Conservation (phyloP, 2,797 vertebrate genomes). For the Agapornis canus region DNA sequence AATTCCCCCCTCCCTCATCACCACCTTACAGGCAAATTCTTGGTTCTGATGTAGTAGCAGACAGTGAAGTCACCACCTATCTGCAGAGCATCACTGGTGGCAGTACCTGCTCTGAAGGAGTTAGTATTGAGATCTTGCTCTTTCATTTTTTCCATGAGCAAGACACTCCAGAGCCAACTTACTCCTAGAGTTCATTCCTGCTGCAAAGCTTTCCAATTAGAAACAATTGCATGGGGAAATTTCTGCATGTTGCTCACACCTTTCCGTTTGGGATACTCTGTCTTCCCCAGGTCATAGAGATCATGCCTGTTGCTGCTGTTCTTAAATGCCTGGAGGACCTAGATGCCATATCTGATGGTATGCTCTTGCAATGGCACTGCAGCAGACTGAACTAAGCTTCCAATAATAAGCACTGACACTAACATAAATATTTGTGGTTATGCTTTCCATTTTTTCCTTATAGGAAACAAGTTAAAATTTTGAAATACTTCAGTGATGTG, state of each 20-base stretch:
- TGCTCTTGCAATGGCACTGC: slow-evolving; percentile 29
- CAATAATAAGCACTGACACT: slow-evolving; percentile 77
- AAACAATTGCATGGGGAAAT: neutral
- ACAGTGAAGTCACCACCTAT: neutral
- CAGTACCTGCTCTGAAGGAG: slow-evolving; percentile 19
- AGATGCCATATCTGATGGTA: slow-evolving; percentile 36
- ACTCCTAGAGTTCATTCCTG: neutral
- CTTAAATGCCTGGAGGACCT: neutral
- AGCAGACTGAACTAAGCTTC: slow-evolving; percentile 65
- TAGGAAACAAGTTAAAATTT: slow-evolving; percentile 76
- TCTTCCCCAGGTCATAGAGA: neutral
- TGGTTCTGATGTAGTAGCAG: neutral
- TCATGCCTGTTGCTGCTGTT: neutral
- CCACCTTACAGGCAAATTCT: neutral
- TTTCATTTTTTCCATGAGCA: neutral
- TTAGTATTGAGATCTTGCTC: neutral
- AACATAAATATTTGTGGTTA: slow-evolving; percentile 79
- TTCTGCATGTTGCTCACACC: neutral
- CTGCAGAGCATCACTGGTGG: neutral
- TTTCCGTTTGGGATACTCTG: neutral
- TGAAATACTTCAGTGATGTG: slow-evolving; percentile 78
- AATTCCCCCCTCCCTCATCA: neutral
- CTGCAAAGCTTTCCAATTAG: neutral
- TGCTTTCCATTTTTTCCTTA: slow-evolving; percentile 78
- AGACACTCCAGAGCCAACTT: neutral